Conservation (phyloP, 2,113 vertebrate genomes). For the Phalacrocorax aristotelis region DNA sequence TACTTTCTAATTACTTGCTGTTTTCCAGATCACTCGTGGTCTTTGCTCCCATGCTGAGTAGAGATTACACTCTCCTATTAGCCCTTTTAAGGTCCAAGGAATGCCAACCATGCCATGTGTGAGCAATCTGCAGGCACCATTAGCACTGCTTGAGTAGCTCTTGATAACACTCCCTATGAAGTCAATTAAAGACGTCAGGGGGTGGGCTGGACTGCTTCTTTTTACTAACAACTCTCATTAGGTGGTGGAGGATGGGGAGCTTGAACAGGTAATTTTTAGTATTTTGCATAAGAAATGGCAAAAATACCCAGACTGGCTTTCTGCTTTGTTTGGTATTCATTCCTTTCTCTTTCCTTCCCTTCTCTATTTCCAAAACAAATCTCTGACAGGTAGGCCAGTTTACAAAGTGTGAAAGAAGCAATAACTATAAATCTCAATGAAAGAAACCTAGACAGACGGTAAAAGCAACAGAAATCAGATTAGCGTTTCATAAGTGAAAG, state of each 20-base stretch:
- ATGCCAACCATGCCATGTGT: conserved; percentile 71
- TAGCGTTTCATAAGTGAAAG: not conserved
- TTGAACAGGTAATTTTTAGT: conserved; percentile 54
- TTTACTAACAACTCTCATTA: conserved; percentile 58
- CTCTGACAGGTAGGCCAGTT: not conserved
- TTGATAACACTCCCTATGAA: conserved; percentile 71
- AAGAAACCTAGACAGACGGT: not conserved
- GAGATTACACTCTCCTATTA: conserved; percentile 57
- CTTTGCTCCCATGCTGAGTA: conserved; percentile 29
- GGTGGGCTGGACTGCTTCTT: conserved; percentile 59
- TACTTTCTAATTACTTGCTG: conserved; percentile 41
- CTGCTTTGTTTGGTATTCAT: not conserved
- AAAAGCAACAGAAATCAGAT: not conserved
- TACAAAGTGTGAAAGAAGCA: not conserved
- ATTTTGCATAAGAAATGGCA: conserved; percentile 7
- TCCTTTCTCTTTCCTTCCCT: not conserved
- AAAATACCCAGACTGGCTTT: not conserved
- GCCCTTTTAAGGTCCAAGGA: conserved; percentile 63
- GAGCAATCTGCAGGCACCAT: conserved; percentile 72
- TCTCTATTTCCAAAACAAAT: not conserved
- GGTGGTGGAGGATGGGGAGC: conserved; percentile 8
- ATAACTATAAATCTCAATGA: not conserved
- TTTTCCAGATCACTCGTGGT: conserved; percentile 49
- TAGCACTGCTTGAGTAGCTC: conserved; percentile 74
- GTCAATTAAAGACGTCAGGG: conserved; percentile 75